phyloP scores from a whole-genome alignment of 2,888 invertebrate genomes.

The Apotomis capreana region DNA sequence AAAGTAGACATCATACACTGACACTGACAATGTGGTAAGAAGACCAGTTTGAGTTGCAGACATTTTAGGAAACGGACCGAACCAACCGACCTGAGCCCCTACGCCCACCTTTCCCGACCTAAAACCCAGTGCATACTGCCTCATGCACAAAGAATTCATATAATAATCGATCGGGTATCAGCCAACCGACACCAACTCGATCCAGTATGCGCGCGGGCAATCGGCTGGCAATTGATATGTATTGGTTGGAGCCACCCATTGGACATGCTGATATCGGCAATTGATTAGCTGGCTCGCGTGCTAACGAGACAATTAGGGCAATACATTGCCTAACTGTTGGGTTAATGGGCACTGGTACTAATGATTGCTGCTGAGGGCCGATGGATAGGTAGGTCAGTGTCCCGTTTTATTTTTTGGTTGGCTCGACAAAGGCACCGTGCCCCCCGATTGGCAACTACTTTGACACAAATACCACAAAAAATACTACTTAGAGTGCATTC shows the following conservation, averaged over 20 bases:
- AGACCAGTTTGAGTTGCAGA: too few species aligned
- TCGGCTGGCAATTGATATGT: constrained; percentile 32
- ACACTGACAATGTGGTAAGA: too few species aligned
- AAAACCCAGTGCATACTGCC: not conserved
- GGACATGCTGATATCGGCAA: constrained; percentile 28
- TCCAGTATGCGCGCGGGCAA: constrained; percentile 37
- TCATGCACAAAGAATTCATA: constrained; percentile 15
- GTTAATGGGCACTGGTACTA: not conserved
- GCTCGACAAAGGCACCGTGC: too few species aligned
- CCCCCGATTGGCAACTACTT: too few species aligned
- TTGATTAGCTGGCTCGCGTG: constrained; percentile 24
- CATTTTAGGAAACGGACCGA: too few species aligned
- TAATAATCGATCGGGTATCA: constrained; percentile 5
- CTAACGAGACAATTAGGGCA: constrained; percentile 22
- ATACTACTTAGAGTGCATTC: too few species aligned
- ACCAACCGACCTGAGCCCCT: too few species aligned
- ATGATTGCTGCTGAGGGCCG: too few species aligned
- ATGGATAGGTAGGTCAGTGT: too few species aligned
- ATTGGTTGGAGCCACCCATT: constrained; percentile 27
- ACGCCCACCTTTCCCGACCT: not conserved
- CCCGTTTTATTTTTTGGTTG: too few species aligned
- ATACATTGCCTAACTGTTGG: constrained; percentile 11
- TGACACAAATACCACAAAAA: too few species aligned
- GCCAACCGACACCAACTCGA: constrained; percentile 30
- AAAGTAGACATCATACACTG: too few species aligned